These are phyloP conservation scores for Phalacrocorax aristotelis DNA, from an alignment of 2,113 vertebrate genomes.

Conservation along the genomic window DNA sequence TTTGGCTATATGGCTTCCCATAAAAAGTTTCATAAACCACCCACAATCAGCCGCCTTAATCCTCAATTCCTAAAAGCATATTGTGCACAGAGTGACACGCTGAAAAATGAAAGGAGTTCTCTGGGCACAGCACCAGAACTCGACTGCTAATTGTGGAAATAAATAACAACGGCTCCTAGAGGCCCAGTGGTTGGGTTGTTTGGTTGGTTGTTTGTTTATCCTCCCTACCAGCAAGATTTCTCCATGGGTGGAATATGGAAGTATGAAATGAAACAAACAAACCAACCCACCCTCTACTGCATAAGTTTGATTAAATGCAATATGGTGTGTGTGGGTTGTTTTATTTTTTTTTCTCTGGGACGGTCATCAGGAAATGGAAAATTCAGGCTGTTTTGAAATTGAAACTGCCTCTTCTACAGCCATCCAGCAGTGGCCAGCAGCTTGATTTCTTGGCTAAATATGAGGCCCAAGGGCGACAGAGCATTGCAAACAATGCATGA, in stretches of 20 bases:
- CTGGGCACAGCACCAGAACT: constrained; percentile 72
- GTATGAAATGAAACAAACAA: constrained; percentile 40
- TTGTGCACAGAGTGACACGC: constrained; percentile 56
- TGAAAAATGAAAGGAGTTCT: constrained; percentile 71
- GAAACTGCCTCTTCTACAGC: not conserved
- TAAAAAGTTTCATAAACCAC: constrained; percentile 79
- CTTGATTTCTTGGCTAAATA: not conserved
- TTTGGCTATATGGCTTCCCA: constrained; percentile 64
- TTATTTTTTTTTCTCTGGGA: not conserved
- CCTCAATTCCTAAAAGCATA: constrained; percentile 67
- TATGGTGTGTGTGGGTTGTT: not conserved
- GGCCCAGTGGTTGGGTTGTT: constrained; percentile 58
- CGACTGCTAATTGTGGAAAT: constrained; percentile 69
- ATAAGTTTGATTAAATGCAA: constrained; percentile 28
- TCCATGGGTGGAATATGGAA: constrained; percentile 56
- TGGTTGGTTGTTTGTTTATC: constrained; percentile 56
- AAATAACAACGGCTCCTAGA: constrained; percentile 66
- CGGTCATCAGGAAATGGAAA: not conserved
- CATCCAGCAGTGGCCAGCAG: not conserved
- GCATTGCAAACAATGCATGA: not conserved
- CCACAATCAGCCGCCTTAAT: constrained; percentile 72
- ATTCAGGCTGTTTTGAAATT: not conserved
- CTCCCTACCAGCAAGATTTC: constrained; percentile 62
- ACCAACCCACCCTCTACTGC: not conserved
- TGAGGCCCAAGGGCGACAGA: not conserved